Conservation (phyloP, 2,888 invertebrate species). For the Agonopterix alstromeriana region DNA sequence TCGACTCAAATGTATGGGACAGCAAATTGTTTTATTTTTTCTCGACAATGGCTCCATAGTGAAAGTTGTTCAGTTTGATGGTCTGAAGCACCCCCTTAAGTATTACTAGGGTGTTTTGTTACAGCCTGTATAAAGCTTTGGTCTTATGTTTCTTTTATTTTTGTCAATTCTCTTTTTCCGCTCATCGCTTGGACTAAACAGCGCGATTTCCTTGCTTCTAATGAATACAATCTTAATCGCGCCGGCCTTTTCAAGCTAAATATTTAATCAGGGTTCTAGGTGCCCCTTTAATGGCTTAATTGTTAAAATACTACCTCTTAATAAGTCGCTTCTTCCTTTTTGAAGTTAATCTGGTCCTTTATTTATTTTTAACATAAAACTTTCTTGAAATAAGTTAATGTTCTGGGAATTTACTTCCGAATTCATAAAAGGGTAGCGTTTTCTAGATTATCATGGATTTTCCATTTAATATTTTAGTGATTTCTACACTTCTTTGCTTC, state of each 20-base stretch:
- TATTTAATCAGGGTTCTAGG: conserved; percentile 57
- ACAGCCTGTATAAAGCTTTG: too few relatives aligned
- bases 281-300: conserved; percentile 49
- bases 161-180: neutral
- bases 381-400: neutral
- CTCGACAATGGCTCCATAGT: too few relatives aligned
- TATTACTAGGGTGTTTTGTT: too few relatives aligned
- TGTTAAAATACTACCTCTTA: conserved; percentile 40
- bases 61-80: too few relatives aligned
- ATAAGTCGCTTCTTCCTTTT: conserved; percentile 9
- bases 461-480: too few relatives aligned
- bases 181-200: conserved; percentile 2
- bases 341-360: neutral
- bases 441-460: too few relatives aligned
- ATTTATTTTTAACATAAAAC: neutral
- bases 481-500: too few relatives aligned
- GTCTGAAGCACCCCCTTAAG: too few relatives aligned
- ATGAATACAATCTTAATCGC: conserved; percentile 54
- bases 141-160: too few relatives aligned
- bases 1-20: too few relatives aligned
- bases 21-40: too few relatives aligned
- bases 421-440: too few relatives aligned
- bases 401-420: neutral
- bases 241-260: conserved; percentile 51
- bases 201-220: conserved; percentile 20